A percentile compares a stretch with the other conserved stretches of the same genome.
Evolutionary conservation across 92 coral and sea anemone genomes (phyloP).

Genomic region (Bergia sp.): DNA sequence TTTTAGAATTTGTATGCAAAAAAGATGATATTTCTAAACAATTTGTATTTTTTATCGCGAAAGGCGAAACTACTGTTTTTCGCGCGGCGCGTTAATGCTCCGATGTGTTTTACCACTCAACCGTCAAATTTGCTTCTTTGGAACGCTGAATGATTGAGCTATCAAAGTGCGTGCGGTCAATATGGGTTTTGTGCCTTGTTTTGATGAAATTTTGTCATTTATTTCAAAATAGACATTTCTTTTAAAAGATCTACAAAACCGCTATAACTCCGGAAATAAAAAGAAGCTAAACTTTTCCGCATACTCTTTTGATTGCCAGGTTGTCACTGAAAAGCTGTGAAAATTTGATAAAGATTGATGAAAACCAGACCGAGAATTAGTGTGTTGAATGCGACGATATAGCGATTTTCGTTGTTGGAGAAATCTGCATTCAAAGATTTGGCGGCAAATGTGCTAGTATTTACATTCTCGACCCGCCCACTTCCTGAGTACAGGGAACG

Average conservation of each 20-base stretch:
- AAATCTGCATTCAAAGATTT: background rate
- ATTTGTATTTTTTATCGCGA: background rate
- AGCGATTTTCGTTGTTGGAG: background rate
- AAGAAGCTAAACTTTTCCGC: background rate
- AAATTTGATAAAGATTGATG: background rate
- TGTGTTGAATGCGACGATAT: background rate
- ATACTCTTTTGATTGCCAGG: background rate
- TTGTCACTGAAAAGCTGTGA: background rate
- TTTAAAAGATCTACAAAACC: background rate
- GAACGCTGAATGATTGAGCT: background rate
- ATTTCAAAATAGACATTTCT: background rate
- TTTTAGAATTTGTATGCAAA: background rate
- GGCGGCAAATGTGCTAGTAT: background rate
- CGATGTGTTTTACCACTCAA: background rate
- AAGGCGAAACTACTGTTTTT: background rate
- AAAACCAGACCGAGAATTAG: too few species aligned
- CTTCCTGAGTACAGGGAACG: background rate
- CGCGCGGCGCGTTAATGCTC: background rate
- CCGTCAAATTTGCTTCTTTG: background rate
- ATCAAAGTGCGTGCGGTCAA: background rate
- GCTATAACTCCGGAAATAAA: background rate
- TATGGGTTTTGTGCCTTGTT: too few species aligned
- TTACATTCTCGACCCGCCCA: background rate
- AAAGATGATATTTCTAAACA: background rate
- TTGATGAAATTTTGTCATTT: too few species aligned